Evolutionary conservation across 2,888 invertebrate genomes (phyloP), one percentile per base, ranked within the genome.

Genomic region (Cataglyphis livida): DNA sequence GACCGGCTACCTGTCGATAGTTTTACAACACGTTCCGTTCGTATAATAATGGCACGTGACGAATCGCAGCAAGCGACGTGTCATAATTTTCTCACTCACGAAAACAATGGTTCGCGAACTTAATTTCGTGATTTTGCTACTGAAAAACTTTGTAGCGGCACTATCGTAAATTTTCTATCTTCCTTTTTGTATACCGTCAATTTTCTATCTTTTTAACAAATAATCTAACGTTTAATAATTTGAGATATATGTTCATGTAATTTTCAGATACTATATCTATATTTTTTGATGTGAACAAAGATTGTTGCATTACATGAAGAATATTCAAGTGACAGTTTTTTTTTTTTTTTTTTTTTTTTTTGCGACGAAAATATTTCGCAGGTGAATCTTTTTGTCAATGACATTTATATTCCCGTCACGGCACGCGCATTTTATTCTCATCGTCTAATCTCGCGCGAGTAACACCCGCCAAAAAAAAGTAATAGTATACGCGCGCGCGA

Each of bases 401-500:
- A 73, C 75, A 41, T 66, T 57, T 76, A 64, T 74, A 64, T 74
- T 0, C n/a, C 18, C 32, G 28, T 12, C 35, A 6, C 35, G n/a
- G 21, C 21, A 12, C 38, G 32, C 38, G 38, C 51, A 44, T 70
- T 81, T 78, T 59, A 84, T 74, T 84, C 48, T 15, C 3, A 54
- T 64, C 66, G 68, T 28, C 76, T 87, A 85, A 85, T 83, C 65
- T 76, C 74, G 35, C 15, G 32, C 83, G 85, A 82, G 51, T 84
- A 82, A 85, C 85, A 74, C 57, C 32, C 61, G 28, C 41, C 61
- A 51, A 82, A 61, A 61, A 61, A 81, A 83, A 57, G 70, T 75
- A 89, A 84, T 81, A 84, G 62, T 68, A 82, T 82, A 83, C 75
- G 51, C 84, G 82, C 84, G 59, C n/a, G 62, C 18, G 82, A 81